Evolutionary conservation across 2,113 vertebrate genomes (phyloP).

Genomic region (Colistium nudipinnis): DNA sequence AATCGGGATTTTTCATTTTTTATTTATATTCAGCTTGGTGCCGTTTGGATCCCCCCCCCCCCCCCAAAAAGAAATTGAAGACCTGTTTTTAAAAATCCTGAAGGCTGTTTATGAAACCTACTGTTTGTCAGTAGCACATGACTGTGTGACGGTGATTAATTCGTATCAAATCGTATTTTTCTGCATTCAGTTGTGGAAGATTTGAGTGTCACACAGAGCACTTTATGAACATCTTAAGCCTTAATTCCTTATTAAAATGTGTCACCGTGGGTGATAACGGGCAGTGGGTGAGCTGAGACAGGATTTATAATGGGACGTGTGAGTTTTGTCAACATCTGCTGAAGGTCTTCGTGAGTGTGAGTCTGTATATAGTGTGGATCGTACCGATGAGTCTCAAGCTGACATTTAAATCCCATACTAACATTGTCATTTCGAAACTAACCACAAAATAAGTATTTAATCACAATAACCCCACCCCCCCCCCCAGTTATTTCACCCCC

Average conservation of each 20-base stretch:
- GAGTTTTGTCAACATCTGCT: conserved; percentile 38
- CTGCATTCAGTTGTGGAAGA: conserved; percentile 32
- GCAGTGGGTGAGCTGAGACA: conserved; percentile 30
- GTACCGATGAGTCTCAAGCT: conserved; percentile 54
- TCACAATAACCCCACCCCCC: conserved; percentile 33
- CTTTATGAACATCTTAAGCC: conserved; percentile 79
- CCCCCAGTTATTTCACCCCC: conserved; percentile 11
- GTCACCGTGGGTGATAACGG: conserved; percentile 30
- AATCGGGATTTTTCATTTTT: conserved; percentile 7
- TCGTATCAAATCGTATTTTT: conserved; percentile 25
- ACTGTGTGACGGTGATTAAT: conserved; percentile 35
- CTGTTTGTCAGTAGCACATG: conserved; percentile 57
- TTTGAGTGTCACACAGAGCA: conserved; percentile 72
- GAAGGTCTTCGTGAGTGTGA: conserved; percentile 38
- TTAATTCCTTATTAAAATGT: conserved; percentile 67
- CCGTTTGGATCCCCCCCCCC: conserved; percentile 31
- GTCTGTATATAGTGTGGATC: conserved; percentile 70
- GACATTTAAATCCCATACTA: conserved; percentile 66
- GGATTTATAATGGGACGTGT: conserved; percentile 29
- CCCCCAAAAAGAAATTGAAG: conserved; percentile 17
- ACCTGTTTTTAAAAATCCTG: conserved; percentile 27
- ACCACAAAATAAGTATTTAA: conserved; percentile 56
- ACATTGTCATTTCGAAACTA: conserved; percentile 57
- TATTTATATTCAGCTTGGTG: conserved; percentile 35
- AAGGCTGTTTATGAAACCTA: conserved; percentile 52